phyloP scores from a whole-genome alignment of 2,113 vertebrate genomes.

The Stomatorhinus ivindoensis region DNA sequence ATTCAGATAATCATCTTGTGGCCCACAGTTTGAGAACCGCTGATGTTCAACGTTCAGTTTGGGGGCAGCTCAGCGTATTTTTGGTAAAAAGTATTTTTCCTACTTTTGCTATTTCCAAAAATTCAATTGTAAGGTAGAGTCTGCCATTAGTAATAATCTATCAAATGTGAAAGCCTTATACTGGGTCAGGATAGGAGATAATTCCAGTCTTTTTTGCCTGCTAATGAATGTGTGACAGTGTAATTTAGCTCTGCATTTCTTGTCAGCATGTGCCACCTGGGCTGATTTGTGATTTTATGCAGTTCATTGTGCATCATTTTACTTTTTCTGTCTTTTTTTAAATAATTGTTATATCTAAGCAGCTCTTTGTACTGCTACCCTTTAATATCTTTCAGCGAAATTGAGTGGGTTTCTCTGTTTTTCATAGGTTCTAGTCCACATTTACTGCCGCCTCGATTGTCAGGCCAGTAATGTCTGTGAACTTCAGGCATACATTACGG shows the following conservation, averaged over 20 bases:
- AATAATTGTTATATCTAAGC: neutral
- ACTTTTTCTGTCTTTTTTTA: neutral
- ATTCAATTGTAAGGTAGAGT: neutral
- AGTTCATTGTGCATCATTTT: neutral
- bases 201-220: neutral
- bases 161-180: neutral
- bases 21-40: neutral
- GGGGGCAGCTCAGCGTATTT: neutral
- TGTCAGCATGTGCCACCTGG: neutral
- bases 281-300: neutral
- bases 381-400: neutral
- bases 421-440: neutral
- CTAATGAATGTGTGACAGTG: neutral
- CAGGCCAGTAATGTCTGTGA: neutral
- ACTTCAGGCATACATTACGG: neutral
- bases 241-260: conserved; percentile 1
- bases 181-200: neutral
- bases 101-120: neutral
- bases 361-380: neutral
- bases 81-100: neutral
- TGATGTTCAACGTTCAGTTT: neutral
- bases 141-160: neutral
- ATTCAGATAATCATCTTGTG: neutral
- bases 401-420: neutral
- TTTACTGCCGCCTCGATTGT: neutral